Conservation (phyloP, 2,113 vertebrate genomes). For the Planiliza haematocheilus region DNA sequence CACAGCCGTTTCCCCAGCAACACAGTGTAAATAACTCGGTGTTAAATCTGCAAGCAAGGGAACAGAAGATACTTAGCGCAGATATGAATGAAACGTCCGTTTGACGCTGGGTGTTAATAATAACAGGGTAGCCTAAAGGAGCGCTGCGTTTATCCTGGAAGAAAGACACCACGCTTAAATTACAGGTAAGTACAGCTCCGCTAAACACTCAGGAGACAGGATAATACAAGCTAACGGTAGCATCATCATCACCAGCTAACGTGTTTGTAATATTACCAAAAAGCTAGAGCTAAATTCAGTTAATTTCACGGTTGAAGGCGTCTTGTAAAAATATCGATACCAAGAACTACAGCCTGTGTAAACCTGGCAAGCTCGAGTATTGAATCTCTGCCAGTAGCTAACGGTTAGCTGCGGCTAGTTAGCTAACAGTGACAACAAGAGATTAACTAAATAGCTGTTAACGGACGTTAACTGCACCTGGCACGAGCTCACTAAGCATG, state of each 20-base stretch:
- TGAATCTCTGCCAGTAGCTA: neutral
- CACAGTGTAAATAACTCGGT: constrained; percentile 69
- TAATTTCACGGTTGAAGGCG: accelerated
- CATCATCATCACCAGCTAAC: constrained; percentile 5
- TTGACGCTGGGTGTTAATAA: constrained; percentile 6
- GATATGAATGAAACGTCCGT: constrained; percentile 52
- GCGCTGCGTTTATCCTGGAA: neutral
- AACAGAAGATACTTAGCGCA: neutral
- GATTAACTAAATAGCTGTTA: constrained; percentile 66
- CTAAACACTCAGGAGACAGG: neutral
- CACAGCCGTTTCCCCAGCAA: constrained; percentile 75
- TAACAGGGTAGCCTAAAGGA: neutral
- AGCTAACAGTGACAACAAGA: constrained; percentile 42
- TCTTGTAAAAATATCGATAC: neutral
- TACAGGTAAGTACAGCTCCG: constrained; percentile 54
- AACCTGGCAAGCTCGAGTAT: no score
- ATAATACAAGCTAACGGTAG: constrained; percentile 46
- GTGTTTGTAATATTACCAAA: constrained; percentile 16
- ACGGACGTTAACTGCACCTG: constrained; percentile 42
- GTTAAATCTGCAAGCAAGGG: neutral
- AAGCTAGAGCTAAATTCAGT: neutral
- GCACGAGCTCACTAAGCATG: constrained; percentile 17
- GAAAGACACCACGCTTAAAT: neutral
- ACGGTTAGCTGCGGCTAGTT: constrained; percentile 51
- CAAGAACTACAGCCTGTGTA: accelerated